phyloP scores from a whole-genome alignment of 2,797 vertebrate genomes.

The Cichlasoma orientale region DNA sequence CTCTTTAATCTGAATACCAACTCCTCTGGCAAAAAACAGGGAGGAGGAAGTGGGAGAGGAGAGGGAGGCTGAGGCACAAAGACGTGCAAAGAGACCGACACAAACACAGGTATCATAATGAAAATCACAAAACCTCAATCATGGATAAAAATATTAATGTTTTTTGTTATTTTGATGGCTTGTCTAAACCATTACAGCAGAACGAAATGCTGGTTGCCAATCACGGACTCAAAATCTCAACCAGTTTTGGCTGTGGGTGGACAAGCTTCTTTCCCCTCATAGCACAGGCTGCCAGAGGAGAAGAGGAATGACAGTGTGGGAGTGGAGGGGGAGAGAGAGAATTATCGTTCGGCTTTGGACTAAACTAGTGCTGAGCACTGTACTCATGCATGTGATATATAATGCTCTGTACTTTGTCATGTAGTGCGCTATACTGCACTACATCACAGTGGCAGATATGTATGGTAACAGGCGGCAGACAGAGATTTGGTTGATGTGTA shows the following conservation, averaged over 20 bases:
- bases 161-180: constrained; percentile 45
- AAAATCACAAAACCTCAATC: constrained; percentile 31
- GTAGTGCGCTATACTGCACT: background rate
- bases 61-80: constrained; percentile 13
- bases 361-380: background rate
- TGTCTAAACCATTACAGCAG: constrained; percentile 41
- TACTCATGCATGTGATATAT: background rate
- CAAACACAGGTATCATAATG: constrained; percentile 31
- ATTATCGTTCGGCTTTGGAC: background rate
- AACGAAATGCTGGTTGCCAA: constrained; percentile 44
- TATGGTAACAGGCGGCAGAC: background rate
- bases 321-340: background rate
- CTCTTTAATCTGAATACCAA: constrained; percentile 42
- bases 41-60: constrained; percentile 20
- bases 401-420: background rate
- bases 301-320: constrained; percentile 24
- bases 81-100: background rate
- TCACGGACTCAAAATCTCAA: constrained; percentile 43
- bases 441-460: background rate
- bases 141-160: constrained; percentile 29
- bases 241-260: constrained; percentile 54
- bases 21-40: constrained; percentile 10
- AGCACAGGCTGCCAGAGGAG: constrained; percentile 30
- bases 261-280: constrained; percentile 44
- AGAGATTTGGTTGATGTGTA: background rate